These are phyloP conservation scores for Lepidurus couesii DNA, from an alignment of 1,140 invertebrate species.

Conservation along the genomic window DNA sequence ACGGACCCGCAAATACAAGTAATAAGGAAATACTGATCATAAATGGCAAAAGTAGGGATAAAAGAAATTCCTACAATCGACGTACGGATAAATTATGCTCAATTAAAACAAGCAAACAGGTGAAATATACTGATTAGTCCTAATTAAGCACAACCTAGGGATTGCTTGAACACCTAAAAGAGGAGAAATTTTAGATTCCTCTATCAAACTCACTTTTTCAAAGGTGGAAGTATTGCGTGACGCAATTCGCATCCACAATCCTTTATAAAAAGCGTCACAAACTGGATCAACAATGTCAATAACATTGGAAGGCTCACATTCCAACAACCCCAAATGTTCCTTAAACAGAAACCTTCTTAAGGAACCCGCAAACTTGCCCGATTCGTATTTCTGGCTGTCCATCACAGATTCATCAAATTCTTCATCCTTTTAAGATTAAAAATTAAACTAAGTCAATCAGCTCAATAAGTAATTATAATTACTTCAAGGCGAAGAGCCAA, in stretches of 20 bases:
- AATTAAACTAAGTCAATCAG: too few species aligned
- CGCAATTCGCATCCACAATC: slow-evolving; percentile 72
- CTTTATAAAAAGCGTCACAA: slow-evolving; percentile 67
- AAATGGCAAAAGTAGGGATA: too few species aligned
- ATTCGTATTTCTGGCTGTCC: slow-evolving; percentile 70
- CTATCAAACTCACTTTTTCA: slow-evolving; percentile 61
- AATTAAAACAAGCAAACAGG: too few species aligned
- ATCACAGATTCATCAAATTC: slow-evolving; percentile 70
- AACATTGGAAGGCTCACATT: slow-evolving; percentile 50
- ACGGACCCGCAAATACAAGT: too few species aligned
- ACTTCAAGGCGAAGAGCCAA: slow-evolving; percentile 78
- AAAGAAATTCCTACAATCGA: too few species aligned
- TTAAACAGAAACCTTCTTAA: slow-evolving; percentile 78
- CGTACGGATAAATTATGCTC: too few species aligned
- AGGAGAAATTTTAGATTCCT: slow-evolving; percentile 35
- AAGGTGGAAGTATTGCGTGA: slow-evolving; percentile 74
- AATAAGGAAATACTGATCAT: too few species aligned
- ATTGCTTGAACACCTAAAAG: slow-evolving; percentile 58
- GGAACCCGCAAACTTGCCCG: slow-evolving; percentile 76
- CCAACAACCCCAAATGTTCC: slow-evolving; percentile 71
- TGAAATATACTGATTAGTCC: too few species aligned
- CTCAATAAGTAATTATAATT: slow-evolving; percentile 30
- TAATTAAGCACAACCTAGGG: too few species aligned
- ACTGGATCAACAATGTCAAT: slow-evolving; percentile 63
- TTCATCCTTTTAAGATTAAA: neutral